A percentile compares a stretch with the other conserved stretches of the same genome.
Conservation (phyloP, 2,797 vertebrate species). For the Pangasius djambal region DNA sequence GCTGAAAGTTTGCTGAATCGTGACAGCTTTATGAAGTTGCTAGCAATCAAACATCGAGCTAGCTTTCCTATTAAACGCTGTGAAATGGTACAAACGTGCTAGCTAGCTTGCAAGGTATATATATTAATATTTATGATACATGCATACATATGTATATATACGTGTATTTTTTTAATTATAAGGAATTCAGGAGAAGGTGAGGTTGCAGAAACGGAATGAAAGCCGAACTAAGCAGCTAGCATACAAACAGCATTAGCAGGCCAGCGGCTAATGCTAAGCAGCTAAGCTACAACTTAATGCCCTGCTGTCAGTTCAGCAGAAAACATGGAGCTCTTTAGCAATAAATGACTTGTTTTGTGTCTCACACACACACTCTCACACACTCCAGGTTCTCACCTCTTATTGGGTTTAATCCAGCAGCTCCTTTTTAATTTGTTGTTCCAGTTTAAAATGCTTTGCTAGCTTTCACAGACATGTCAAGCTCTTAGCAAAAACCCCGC, state of each 20-base stretch:
- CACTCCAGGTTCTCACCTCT: background rate
- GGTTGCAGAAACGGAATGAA: background rate
- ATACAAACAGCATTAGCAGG: background rate
- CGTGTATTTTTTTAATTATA: no score
- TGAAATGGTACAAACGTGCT: background rate
- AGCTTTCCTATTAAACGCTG: background rate
- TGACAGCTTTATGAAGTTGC: background rate
- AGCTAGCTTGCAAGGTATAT: background rate
- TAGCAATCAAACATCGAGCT: background rate
- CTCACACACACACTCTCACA: background rate
- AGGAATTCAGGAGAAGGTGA: background rate
- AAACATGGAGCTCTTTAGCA: background rate
- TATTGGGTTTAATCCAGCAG: background rate
- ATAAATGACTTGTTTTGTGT: background rate
- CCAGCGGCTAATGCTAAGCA: background rate
- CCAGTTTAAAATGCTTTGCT: background rate
- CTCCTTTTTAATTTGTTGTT: background rate
- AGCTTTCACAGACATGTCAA: background rate
- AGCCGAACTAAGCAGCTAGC: background rate
- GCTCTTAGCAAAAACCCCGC: background rate
- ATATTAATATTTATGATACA: background rate
- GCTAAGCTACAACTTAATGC: background rate
- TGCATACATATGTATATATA: rapidly evolving
- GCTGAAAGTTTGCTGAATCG: background rate
- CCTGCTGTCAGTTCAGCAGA: background rate